Percentiles rank a stretch among this genome's conserved stretches.
Conservation (phyloP, 1,140 invertebrate genomes). For the Sarcophaga peregrina region DNA sequence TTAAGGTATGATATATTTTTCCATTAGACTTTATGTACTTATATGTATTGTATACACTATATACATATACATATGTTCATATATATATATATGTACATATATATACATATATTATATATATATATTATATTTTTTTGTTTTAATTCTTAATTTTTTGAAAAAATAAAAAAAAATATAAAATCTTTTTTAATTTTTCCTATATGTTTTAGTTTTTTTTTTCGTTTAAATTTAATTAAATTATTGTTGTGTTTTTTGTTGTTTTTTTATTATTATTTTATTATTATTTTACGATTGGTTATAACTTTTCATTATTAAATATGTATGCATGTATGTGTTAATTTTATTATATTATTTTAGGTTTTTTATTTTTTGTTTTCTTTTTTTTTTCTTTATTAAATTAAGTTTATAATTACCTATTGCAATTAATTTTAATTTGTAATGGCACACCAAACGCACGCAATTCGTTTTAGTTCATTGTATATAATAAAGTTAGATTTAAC, state of each 20-base stretch:
- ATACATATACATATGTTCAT: neutral
- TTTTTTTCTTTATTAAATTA: conserved; percentile 19
- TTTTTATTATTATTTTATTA: neutral
- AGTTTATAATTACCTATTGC: neutral
- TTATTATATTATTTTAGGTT: neutral
- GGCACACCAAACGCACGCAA: conserved; percentile 39
- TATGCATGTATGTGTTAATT: neutral
- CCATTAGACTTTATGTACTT: conserved; percentile 10
- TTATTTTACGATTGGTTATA: conserved; percentile 21
- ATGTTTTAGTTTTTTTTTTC: neutral
- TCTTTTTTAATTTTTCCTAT: conserved; percentile 32
- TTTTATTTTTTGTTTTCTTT: conserved; percentile 5
- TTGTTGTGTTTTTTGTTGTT: neutral
- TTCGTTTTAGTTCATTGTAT: conserved; percentile 39
- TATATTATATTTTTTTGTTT: conserved; percentile 30
- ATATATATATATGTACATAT: conserved; percentile 29
- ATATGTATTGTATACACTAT: conserved; percentile 29
- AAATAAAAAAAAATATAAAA: conserved; percentile 45
- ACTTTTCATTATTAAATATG: conserved; percentile 18
- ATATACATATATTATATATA: conserved; percentile 26
- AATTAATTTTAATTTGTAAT: conserved; percentile 29
- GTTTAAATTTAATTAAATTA: neutral
- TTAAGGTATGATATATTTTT: conserved; percentile 36
- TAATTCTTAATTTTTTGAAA: conserved; percentile 39
- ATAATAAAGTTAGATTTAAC: conserved; percentile 30